Evolutionary conservation across 1,140 invertebrate species (phyloP).

Genomic region (Tetramorium parvispinum): DNA sequence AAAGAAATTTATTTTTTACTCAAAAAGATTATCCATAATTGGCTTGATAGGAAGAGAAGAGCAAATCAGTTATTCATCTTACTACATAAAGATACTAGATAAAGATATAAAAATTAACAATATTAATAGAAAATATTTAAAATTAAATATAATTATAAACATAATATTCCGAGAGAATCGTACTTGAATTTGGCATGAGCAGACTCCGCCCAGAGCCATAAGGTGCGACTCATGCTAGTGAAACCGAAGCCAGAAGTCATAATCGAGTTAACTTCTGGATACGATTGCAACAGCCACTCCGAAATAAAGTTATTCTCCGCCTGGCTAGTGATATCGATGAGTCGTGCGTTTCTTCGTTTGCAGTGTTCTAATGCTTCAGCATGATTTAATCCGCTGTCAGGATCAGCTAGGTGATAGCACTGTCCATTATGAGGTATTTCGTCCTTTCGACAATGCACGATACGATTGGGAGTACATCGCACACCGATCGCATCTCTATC

Average conservation of each 20-base stretch:
- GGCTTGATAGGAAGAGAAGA: not conserved
- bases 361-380: conserved; percentile 85
- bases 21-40: not conserved
- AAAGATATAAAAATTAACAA: conserved; percentile 1
- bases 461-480: conserved; percentile 83
- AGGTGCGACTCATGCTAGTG: conserved; percentile 80
- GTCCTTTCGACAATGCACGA: conserved; percentile 84
- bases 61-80: not conserved
- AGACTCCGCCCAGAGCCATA: conserved; percentile 87
- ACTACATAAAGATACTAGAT: not conserved
- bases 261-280: conserved; percentile 83
- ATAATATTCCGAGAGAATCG: not conserved
- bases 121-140: not conserved
- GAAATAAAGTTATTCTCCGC: conserved; percentile 88
- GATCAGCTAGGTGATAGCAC: conserved; percentile 84
- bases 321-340: conserved; percentile 86
- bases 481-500: conserved; percentile 84
- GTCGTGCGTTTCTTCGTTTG: conserved; percentile 79
- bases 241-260: conserved; percentile 87
- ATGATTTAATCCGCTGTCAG: conserved; percentile 82
- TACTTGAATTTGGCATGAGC: conserved; percentile 80
- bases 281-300: conserved; percentile 84
- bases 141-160: not conserved
- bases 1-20: not conserved
- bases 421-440: conserved; percentile 84